Evolutionary conservation across 1,140 invertebrate genomes (phyloP).

Genomic region (Steinernema khuongi): DNA sequence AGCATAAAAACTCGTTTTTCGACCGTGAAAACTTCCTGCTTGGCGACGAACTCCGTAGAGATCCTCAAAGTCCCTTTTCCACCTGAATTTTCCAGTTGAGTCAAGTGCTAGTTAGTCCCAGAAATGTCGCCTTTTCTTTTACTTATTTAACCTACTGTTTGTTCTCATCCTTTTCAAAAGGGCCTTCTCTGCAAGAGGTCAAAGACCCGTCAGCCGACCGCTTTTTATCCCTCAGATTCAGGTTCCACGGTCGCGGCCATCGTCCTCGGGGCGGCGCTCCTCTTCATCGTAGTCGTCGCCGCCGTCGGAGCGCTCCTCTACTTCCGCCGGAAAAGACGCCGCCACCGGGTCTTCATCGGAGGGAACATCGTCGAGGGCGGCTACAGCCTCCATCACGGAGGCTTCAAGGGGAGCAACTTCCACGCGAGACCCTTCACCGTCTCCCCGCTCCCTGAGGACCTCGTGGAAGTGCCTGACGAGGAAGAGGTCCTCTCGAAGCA

Average conservation of each 20-base stretch:
- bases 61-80: too few species aligned
- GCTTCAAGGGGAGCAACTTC: not conserved
- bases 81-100: too few species aligned
- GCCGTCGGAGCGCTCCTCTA: not conserved
- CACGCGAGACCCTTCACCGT: slow-evolving; percentile 4
- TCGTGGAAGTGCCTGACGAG: not conserved
- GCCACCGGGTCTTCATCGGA: not conserved
- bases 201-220: too few species aligned
- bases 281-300: not conserved
- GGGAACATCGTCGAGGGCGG: not conserved
- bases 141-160: too few species aligned
- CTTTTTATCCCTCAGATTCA: too few species aligned
- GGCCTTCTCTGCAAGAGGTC: too few species aligned
- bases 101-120: too few species aligned
- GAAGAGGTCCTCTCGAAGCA: not conserved
- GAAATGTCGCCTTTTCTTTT: too few species aligned
- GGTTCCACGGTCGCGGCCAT: not conserved
- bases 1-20: too few species aligned
- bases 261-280: not conserved
- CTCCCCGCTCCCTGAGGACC: not conserved
- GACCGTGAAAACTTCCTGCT: too few species aligned
- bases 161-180: too few species aligned
- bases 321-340: not conserved
- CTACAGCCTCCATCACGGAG: not conserved
- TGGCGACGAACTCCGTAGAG: too few species aligned